Percentiles rank a stretch among this genome's conserved stretches.
Conservation (phyloP, 2,888 invertebrate species). For the Rhagonycha fulva region DNA sequence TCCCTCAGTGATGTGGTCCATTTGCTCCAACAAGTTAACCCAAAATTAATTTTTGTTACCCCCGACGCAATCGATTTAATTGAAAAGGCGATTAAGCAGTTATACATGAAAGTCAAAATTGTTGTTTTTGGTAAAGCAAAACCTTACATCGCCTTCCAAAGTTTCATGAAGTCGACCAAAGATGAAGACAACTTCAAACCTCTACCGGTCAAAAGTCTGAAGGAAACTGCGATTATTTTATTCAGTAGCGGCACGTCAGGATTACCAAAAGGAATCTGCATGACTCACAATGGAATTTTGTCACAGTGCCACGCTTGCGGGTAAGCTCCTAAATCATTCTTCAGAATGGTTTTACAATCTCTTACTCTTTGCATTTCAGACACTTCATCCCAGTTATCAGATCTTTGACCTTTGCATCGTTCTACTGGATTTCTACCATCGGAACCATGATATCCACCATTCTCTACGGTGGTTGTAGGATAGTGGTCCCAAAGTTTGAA, state of each 20-base stretch:
- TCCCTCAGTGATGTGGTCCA: background rate
- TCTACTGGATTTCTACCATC: background rate
- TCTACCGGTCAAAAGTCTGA: conserved; percentile 9
- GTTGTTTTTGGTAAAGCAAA: conserved; percentile 41
- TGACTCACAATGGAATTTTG: conserved; percentile 24
- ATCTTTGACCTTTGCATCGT: background rate
- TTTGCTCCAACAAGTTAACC: conserved; percentile 30
- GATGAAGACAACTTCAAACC: conserved; percentile 31
- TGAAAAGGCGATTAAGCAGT: conserved; percentile 32
- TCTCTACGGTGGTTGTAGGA: background rate
- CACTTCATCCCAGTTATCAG: background rate
- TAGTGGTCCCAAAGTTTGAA: background rate
- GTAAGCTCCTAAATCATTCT: background rate
- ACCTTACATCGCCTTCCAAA: conserved; percentile 29
- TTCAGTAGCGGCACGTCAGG: conserved; percentile 40
- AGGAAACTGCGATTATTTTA: conserved; percentile 31
- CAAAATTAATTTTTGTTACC: conserved; percentile 40
- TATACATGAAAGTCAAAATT: conserved; percentile 38
- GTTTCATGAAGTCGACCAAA: conserved; percentile 41
- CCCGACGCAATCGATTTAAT: conserved; percentile 27
- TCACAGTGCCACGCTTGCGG: conserved; percentile 33
- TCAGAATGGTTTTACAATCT: too few species aligned
- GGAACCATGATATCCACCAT: background rate
- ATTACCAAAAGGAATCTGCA: conserved; percentile 35
- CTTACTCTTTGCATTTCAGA: background rate